Evolutionary conservation across 2,113 vertebrate species (phyloP).

Genomic region (Macaca mulatta): DNA sequence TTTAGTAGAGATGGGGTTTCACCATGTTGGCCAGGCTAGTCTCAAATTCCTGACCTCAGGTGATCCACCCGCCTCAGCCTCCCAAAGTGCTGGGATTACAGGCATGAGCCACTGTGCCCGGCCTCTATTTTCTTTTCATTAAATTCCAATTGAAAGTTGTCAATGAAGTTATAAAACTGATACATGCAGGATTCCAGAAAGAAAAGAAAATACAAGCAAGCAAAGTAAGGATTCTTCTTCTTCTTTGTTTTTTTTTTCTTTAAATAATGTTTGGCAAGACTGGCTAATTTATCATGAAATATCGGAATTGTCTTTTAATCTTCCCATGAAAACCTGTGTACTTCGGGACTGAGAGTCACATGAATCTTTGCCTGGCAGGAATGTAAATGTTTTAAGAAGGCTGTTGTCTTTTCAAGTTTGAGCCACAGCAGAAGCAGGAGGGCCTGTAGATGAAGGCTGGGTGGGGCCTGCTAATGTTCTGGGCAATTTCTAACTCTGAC

Average conservation of each 20-base stretch:
- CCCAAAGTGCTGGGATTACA: too few relatives aligned
- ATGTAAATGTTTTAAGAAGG: conserved; percentile 83
- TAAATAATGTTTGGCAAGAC: conserved; percentile 21
- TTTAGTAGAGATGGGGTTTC: too few relatives aligned
- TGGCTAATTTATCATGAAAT: conserved; percentile 53
- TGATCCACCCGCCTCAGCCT: too few relatives aligned
- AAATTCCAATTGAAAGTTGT: neutral
- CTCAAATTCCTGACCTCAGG: too few relatives aligned
- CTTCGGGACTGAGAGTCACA: conserved; percentile 69
- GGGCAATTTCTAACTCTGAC: conserved; percentile 58
- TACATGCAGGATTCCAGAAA: neutral
- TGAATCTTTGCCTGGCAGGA: conserved; percentile 79
- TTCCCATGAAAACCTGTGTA: conserved; percentile 73
- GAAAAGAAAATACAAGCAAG: neutral
- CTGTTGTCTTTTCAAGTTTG: conserved; percentile 64
- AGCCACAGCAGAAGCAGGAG: conserved; percentile 65
- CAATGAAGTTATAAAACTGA: neutral
- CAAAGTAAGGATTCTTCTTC: neutral
- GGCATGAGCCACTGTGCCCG: too few relatives aligned
- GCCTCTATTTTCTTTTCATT: neutral
- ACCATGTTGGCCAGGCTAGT: too few relatives aligned
- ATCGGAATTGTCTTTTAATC: conserved; percentile 57
- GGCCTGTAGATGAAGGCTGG: conserved; percentile 50
- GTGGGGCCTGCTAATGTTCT: conserved; percentile 21
- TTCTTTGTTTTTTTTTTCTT: conserved; percentile 5